These are phyloP conservation scores for Syndactyla subalaris DNA, from an alignment of 2,797 vertebrate genomes.

Conservation along the genomic window DNA sequence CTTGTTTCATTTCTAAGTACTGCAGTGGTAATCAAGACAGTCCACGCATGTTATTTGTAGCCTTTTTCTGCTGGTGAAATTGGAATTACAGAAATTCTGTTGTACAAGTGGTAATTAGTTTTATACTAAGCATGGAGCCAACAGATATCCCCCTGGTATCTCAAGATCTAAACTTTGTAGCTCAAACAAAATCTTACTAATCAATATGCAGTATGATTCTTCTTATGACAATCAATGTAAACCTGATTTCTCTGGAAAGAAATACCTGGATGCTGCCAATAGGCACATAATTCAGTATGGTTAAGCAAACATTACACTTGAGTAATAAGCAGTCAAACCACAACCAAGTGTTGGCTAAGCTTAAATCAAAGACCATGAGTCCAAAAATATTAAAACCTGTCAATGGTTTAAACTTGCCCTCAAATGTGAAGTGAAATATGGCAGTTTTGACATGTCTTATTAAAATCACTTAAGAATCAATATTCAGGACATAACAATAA, in stretches of 20 bases:
- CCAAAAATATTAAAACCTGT: neutral
- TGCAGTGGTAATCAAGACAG: neutral
- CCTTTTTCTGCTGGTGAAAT: neutral
- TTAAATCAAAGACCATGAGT: neutral
- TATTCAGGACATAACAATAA: constrained; percentile 36
- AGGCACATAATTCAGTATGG: neutral
- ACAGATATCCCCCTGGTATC: neutral
- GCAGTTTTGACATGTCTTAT: neutral
- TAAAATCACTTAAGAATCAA: constrained; percentile 35
- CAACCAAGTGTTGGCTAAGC: neutral
- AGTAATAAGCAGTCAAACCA: neutral
- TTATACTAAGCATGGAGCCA: neutral
- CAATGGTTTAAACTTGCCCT: neutral
- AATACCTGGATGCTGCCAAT: neutral
- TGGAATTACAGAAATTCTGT: neutral
- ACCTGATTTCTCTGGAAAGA: neutral
- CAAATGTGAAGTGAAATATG: neutral
- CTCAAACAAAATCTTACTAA: constrained; percentile 4
- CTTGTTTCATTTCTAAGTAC: neutral
- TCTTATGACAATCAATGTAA: neutral
- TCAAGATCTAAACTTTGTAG: neutral
- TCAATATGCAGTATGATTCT: neutral
- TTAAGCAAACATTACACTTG: neutral
- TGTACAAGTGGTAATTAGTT: neutral
- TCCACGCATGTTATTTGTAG: neutral